Evolutionary conservation across 2,888 invertebrate species (phyloP).

Genomic region (Pristionchus mayeri): DNA sequence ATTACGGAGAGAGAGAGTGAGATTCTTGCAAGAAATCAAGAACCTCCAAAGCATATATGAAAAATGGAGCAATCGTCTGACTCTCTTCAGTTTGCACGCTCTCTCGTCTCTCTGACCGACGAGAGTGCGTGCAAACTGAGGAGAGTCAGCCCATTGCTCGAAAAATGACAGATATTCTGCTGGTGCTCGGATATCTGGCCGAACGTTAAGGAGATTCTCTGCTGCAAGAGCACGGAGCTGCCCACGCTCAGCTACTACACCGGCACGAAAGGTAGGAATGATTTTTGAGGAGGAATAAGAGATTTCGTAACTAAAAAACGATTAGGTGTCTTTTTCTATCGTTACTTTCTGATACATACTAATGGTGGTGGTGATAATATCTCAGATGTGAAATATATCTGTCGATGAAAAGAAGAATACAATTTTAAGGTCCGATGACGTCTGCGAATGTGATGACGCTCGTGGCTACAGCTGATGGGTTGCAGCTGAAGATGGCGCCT

Average conservation of each 20-base stretch:
- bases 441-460: conserved; percentile 68
- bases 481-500: conserved; percentile 56
- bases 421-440: conserved; percentile 15
- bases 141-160: neutral
- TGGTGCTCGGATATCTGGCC: conserved; percentile 72
- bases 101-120: neutral
- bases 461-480: conserved; percentile 66
- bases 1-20: too few species aligned
- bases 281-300: too few species aligned
- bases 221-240: conserved; percentile 65
- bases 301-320: too few species aligned
- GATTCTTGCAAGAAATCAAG: too few species aligned
- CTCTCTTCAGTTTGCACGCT: neutral
- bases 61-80: too few species aligned
- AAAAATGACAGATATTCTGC: conserved; percentile 61
- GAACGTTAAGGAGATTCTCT: conserved; percentile 69
- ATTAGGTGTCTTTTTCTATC: neutral
- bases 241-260: conserved; percentile 61
- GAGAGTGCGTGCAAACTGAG: too few species aligned
- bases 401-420: neutral
- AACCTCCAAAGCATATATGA: too few species aligned
- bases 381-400: too few species aligned
- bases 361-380: neutral
- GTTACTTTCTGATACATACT: neutral
- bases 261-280: conserved; percentile 12